Conservation (phyloP, 2,113 vertebrate genomes). For the Carlito syrichta region DNA sequence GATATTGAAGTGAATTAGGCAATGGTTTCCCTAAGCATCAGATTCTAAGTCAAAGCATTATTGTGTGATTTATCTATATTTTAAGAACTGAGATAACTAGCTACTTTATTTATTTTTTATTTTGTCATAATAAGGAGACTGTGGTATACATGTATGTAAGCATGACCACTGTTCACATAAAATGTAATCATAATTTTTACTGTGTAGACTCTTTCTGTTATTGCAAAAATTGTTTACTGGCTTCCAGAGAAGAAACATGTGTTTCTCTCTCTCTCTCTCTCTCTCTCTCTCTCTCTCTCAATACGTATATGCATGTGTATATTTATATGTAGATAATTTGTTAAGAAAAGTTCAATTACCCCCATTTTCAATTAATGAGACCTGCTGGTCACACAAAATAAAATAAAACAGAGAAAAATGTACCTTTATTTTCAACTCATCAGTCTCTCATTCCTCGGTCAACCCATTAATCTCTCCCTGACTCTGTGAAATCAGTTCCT, state of each 20-base stretch:
- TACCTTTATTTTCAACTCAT: neutral
- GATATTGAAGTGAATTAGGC: neutral
- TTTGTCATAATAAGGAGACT: neutral
- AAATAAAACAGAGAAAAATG: neutral
- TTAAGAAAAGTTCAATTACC: neutral
- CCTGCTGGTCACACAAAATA: neutral
- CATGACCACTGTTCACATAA: neutral
- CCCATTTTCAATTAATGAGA: neutral
- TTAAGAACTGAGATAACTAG: neutral
- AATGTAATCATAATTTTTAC: neutral
- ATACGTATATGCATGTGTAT: neutral
- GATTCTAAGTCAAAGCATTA: neutral
- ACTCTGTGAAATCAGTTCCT: neutral
- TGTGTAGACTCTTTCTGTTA: neutral
- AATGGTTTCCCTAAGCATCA: neutral
- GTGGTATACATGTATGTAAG: neutral
- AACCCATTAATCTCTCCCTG: neutral
- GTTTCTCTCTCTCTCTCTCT: neutral
- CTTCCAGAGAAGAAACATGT: neutral
- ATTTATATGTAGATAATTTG: neutral
- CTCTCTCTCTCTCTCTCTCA: neutral
- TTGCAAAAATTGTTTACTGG: neutral
- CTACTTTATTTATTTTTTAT: neutral
- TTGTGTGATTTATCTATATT: neutral
- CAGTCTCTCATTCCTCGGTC: neutral